Conservation (phyloP, 2,797 vertebrate species). For the Hozukius guyotensis region DNA sequence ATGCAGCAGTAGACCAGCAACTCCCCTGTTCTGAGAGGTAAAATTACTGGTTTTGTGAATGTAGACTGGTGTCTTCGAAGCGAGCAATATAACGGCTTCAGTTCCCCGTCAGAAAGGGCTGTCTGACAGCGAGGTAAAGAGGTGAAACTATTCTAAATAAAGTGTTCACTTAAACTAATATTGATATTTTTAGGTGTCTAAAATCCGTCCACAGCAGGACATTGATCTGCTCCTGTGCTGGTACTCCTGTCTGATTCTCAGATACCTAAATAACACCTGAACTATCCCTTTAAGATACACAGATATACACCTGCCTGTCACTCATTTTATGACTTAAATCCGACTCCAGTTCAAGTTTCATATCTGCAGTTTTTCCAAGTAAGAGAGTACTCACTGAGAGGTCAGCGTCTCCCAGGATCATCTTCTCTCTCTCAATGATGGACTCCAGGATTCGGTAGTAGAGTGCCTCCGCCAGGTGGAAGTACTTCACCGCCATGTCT, state of each 20-base stretch:
- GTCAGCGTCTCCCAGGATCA: constrained; percentile 88
- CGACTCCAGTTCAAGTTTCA: accelerated
- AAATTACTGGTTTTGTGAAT: no score
- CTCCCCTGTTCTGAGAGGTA: no score
- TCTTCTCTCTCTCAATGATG: constrained; percentile 91
- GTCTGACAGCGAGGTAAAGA: no score
- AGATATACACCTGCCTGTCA: not conserved
- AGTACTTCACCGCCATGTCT: constrained; percentile 91
- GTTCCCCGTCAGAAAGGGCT: no score
- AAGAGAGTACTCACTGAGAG: constrained; percentile 85
- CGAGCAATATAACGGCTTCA: accelerated
- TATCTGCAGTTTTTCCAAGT: not conserved
- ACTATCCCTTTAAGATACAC: not conserved
- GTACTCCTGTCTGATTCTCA: not conserved
- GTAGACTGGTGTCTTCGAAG: accelerated
- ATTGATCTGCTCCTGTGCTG: accelerated
- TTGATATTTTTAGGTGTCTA: not conserved
- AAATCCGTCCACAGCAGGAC: no score
- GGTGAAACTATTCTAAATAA: no score
- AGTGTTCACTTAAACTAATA: no score
- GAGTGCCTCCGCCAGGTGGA: constrained; percentile 89
- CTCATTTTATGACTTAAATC: not conserved
- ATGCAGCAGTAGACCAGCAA: no score
- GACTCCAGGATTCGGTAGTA: constrained; percentile 94
- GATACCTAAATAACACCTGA: not conserved